phyloP scores from a whole-genome alignment of 2,888 invertebrate species.

The Eueremaeus valkanovi region DNA sequence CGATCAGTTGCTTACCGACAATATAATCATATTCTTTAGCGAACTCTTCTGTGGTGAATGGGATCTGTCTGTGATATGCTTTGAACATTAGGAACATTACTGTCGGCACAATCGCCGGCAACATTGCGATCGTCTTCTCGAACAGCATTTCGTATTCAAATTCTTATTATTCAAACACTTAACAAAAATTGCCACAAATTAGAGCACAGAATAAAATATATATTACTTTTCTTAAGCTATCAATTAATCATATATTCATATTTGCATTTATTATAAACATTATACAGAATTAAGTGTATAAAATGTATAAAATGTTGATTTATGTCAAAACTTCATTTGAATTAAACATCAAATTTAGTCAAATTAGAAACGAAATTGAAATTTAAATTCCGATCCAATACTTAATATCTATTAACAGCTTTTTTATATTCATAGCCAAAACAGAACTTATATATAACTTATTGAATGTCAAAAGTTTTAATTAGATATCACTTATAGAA shows the following conservation, averaged over 20 bases:
- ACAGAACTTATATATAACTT: not conserved
- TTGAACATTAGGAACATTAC: conserved; percentile 37
- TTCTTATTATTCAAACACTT: not conserved
- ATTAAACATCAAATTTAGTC: not conserved
- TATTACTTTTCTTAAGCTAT: too few species aligned
- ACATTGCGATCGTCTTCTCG: conserved; percentile 30
- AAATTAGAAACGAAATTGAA: not conserved
- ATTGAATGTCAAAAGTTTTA: not conserved
- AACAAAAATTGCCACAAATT: not conserved
- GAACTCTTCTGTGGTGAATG: conserved; percentile 43
- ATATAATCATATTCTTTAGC: conserved; percentile 62
- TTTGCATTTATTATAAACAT: too few species aligned
- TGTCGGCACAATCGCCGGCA: conserved; percentile 42
- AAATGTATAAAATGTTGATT: too few species aligned
- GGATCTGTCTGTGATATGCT: conserved; percentile 21
- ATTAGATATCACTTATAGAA: not conserved
- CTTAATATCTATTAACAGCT: not conserved
- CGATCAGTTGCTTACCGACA: conserved; percentile 48
- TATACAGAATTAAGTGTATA: too few species aligned
- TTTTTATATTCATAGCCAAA: not conserved
- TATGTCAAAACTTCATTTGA: not conserved
- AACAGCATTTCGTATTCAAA: not conserved
- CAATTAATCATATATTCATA: not conserved
- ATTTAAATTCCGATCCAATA: not conserved
- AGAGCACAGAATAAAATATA: not conserved